These are phyloP conservation scores for Anguilla japonica DNA, from an alignment of 2,113 vertebrate genomes.

Conservation along the genomic window DNA sequence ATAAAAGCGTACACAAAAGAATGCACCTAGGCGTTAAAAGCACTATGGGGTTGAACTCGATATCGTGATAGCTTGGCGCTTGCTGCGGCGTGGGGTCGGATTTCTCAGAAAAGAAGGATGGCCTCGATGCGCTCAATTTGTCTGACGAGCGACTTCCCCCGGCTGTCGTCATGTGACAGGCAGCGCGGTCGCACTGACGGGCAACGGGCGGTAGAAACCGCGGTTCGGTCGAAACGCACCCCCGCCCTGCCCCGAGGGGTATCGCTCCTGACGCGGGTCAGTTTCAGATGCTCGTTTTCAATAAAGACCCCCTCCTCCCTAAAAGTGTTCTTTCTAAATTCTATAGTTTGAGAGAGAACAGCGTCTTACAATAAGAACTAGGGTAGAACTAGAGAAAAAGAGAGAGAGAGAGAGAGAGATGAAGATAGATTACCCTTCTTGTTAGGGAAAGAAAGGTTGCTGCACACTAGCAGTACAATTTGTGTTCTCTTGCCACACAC, in stretches of 20 bases:
- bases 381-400: constrained; percentile 23
- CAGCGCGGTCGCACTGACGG: constrained; percentile 10
- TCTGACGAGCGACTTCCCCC: constrained; percentile 20
- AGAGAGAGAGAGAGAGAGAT: too few species aligned
- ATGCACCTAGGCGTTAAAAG: background rate
- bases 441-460: too few species aligned
- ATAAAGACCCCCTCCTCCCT: background rate
- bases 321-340: background rate
- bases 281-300: background rate
- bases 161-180: background rate
- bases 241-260: background rate
- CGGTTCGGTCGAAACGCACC: background rate
- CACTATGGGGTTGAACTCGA: background rate
- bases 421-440: too few species aligned
- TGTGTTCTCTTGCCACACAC: too few species aligned
- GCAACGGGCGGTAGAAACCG: constrained; percentile 13
- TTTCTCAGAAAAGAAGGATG: constrained; percentile 16
- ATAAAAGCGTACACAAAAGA: background rate
- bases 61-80: background rate
- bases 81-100: background rate
- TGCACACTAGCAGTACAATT: too few species aligned
- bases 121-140: constrained; percentile 6
- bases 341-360: background rate
- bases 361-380: constrained; percentile 7
- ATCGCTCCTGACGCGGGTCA: constrained; percentile 24